These are phyloP conservation scores for Heliconius hermathena DNA, from an alignment of 1,140 invertebrate species.

Conservation along the genomic window DNA sequence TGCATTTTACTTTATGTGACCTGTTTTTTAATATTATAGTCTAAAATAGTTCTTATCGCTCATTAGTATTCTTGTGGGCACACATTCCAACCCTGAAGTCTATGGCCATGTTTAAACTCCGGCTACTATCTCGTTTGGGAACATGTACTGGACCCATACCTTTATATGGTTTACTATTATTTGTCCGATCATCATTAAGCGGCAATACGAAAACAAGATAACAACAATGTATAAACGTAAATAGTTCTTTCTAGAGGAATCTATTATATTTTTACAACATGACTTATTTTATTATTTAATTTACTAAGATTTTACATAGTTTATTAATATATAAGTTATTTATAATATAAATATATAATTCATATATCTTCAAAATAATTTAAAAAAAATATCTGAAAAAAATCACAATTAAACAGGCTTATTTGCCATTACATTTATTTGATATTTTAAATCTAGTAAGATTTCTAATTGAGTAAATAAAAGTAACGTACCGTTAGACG, in stretches of 20 bases:
- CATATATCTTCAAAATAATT: too few relatives aligned
- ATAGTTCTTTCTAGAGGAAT: neutral
- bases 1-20: slow-evolving; percentile 72
- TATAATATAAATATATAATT: too few relatives aligned
- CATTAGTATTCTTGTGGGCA: slow-evolving; percentile 71
- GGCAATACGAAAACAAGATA: slow-evolving; percentile 13
- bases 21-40: slow-evolving; percentile 74
- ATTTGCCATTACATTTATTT: too few relatives aligned
- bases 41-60: slow-evolving; percentile 68
- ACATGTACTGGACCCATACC: slow-evolving; percentile 54
- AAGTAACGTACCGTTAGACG: slow-evolving; percentile 32
- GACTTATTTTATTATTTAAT: neutral
- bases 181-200: slow-evolving; percentile 45
- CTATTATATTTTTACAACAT: neutral
- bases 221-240: neutral
- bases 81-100: slow-evolving; percentile 53
- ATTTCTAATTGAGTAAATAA: neutral
- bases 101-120: slow-evolving; percentile 61
- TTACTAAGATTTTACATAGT: too few relatives aligned
- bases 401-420: too few relatives aligned
- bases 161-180: slow-evolving; percentile 50
- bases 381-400: too few relatives aligned
- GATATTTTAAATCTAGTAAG: too few relatives aligned
- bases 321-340: too few relatives aligned
- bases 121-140: slow-evolving; percentile 59